phyloP scores from a whole-genome alignment of 2,888 invertebrate species.

The Neelides folsomi region DNA sequence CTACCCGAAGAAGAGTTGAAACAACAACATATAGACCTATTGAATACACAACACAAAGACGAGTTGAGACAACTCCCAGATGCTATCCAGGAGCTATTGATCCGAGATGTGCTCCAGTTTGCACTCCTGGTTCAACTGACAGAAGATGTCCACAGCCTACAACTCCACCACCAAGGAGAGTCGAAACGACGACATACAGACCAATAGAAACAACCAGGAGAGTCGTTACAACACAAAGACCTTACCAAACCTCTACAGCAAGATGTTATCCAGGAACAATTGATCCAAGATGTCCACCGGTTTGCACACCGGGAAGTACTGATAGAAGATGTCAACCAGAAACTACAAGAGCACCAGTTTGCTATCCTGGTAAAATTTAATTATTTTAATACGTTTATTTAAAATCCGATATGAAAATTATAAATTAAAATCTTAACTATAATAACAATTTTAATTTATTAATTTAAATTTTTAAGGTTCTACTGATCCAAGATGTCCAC shows the following conservation, averaged over 20 bases:
- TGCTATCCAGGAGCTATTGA: conserved; percentile 18
- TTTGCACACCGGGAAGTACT: conserved; percentile 34
- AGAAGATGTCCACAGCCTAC: no score
- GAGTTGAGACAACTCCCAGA: not conserved
- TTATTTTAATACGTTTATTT: no score
- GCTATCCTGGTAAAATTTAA: conserved; percentile 14
- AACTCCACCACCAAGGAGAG: conserved; percentile 3
- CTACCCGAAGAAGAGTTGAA: not conserved
- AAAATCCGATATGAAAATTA: no score
- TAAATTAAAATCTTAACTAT: no score
- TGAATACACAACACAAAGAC: not conserved
- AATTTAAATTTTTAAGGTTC: not conserved
- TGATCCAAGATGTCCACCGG: conserved; percentile 33
- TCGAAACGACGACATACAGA: conserved; percentile 5
- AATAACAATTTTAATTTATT: no score
- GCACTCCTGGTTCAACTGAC: conserved; percentile 21
- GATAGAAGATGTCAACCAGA: conserved; percentile 25
- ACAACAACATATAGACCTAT: conserved; percentile 7
- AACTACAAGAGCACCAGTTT: conserved; percentile 7
- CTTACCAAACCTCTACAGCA: not conserved
- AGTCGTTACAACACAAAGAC: not conserved
- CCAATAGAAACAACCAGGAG: conserved; percentile 2
- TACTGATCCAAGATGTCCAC: not conserved
- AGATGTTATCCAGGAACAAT: conserved; percentile 18
- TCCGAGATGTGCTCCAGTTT: conserved; percentile 14